Conservation (phyloP, 2,113 vertebrate genomes). For the Channa maculata region DNA sequence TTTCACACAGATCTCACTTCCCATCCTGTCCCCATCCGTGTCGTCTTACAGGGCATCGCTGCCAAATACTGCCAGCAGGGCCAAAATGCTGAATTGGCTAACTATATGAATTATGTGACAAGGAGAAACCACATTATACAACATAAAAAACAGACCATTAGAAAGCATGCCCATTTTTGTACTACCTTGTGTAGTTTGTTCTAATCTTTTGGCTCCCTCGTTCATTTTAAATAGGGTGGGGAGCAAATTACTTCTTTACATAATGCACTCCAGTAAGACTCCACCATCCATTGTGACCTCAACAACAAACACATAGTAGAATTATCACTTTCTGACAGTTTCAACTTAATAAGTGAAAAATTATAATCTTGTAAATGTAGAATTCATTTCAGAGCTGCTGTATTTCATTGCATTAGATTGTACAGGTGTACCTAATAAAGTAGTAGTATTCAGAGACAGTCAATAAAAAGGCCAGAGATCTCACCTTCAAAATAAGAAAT, state of each 20-base stretch:
- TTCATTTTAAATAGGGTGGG: too few relatives aligned
- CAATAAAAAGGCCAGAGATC: not conserved
- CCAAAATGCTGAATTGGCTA: constrained; percentile 58
- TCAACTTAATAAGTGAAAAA: too few relatives aligned
- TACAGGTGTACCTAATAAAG: too few relatives aligned
- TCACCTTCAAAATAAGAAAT: not conserved
- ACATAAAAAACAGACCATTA: constrained; percentile 7
- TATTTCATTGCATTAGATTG: too few relatives aligned
- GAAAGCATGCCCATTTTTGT: constrained; percentile 18
- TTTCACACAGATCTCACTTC: constrained; percentile 59
- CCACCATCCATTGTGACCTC: too few relatives aligned
- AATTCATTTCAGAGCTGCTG: too few relatives aligned
- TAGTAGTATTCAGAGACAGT: too few relatives aligned
- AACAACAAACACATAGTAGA: too few relatives aligned
- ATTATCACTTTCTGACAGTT: too few relatives aligned
- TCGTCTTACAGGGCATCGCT: constrained; percentile 72
- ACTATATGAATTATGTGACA: constrained; percentile 22
- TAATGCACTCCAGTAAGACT: too few relatives aligned
- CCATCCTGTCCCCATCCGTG: constrained; percentile 48
- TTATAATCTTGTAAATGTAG: too few relatives aligned
- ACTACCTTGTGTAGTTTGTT: not conserved
- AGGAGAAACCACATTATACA: constrained; percentile 38
- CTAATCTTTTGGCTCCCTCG: not conserved
- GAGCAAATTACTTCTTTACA: too few relatives aligned
- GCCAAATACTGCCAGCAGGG: constrained; percentile 46